phyloP scores from a whole-genome alignment of 2,797 vertebrate species.

The Luscinia luscinia region DNA sequence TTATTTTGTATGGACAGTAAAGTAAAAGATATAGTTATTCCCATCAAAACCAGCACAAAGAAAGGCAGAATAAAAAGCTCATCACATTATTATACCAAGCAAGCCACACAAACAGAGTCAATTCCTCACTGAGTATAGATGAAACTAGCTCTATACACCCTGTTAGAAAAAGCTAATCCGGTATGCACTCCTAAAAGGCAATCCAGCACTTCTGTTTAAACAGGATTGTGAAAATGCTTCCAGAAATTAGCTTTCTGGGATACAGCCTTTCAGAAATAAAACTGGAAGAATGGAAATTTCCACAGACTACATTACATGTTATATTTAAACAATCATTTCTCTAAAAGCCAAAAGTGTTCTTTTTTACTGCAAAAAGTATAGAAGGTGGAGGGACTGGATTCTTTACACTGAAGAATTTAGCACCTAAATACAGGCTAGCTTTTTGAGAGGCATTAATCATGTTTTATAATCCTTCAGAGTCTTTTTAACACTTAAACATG shows the following conservation, averaged over 20 bases:
- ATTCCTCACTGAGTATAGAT: background rate
- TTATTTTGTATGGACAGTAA: background rate
- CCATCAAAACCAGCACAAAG: background rate
- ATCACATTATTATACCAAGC: background rate
- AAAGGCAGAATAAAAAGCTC: background rate
- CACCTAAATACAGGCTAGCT: background rate
- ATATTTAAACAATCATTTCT: background rate
- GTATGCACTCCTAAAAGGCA: background rate
- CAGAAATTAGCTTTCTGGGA: background rate
- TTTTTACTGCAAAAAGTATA: background rate
- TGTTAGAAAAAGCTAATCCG: background rate
- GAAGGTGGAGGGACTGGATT: background rate
- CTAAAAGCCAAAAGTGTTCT: background rate
- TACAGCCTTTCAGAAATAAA: background rate
- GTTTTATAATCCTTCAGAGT: background rate
- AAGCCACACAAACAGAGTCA: background rate
- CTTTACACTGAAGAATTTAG: background rate
- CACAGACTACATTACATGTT: background rate
- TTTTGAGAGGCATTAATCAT: background rate
- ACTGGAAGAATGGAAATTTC: background rate
- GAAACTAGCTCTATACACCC: background rate
- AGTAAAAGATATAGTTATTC: background rate
- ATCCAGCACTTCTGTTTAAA: constrained; percentile 3
- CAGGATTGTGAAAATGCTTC: background rate
- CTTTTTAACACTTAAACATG: background rate